Evolutionary conservation across 1,140 invertebrate genomes (phyloP).

Genomic region (Pogonus chalceus): DNA sequence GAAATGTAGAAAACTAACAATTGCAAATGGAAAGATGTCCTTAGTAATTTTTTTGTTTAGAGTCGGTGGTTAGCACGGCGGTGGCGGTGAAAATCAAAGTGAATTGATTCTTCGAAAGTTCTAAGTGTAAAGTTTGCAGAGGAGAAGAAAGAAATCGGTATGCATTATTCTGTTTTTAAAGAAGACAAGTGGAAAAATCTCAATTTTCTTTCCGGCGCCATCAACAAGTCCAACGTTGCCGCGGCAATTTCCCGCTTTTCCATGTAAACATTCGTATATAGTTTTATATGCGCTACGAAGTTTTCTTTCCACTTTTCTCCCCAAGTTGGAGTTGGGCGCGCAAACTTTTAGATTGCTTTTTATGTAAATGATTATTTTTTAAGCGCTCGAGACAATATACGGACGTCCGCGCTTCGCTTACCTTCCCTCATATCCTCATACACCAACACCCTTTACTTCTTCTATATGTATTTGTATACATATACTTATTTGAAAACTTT

Average conservation of each 20-base stretch:
- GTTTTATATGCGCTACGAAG: neutral
- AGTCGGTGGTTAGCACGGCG: no score
- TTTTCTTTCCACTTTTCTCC: neutral
- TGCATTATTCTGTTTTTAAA: neutral
- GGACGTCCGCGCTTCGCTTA: no score
- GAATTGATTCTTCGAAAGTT: neutral
- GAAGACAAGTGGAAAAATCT: neutral
- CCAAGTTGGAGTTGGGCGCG: no score
- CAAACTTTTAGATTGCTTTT: neutral
- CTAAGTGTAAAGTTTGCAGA: neutral
- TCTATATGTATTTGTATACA: no score
- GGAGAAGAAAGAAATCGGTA: neutral
- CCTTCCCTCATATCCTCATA: no score
- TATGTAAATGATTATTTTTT: neutral
- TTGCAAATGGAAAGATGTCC: no score
- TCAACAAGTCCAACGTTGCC: neutral
- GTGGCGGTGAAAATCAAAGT: neutral
- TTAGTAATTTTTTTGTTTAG: no score
- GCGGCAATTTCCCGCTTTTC: neutral
- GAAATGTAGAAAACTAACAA: no score
- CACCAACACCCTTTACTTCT: no score
- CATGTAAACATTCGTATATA: neutral
- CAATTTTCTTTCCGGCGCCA: neutral
- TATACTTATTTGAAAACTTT: no score
- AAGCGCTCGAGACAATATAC: neutral